phyloP scores from a whole-genome alignment of 2,797 vertebrate species.

The Tangara arthus region DNA sequence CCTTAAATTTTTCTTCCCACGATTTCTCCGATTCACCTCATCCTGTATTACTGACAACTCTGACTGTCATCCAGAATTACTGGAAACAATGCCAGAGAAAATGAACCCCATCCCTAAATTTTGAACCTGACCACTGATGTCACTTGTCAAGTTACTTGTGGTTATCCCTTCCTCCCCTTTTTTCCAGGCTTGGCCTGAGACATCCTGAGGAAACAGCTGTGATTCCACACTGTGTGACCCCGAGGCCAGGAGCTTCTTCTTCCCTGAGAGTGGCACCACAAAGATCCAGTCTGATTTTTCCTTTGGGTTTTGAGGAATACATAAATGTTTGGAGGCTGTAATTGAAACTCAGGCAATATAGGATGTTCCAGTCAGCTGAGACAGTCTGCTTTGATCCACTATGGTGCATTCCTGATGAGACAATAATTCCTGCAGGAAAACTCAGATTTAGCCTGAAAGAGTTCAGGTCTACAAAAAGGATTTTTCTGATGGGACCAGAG shows the following conservation, averaged over 20 bases:
- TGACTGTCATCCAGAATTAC: not conserved
- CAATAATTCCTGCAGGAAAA: not conserved
- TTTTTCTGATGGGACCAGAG: not conserved
- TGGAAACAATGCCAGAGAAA: not conserved
- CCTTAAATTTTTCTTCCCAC: not conserved
- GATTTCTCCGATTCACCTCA: not conserved
- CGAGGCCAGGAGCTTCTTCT: fast-evolving
- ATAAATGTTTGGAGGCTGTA: not conserved
- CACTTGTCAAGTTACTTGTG: not conserved
- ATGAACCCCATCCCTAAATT: not conserved
- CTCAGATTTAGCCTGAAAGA: not conserved
- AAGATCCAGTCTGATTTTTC: not conserved
- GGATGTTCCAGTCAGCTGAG: not conserved
- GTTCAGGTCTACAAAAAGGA: not conserved
- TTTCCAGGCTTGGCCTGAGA: not conserved
- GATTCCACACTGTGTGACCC: not conserved
- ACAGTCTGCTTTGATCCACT: not conserved
- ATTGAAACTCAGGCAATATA: not conserved
- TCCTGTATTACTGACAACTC: not conserved
- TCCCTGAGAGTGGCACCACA: not conserved
- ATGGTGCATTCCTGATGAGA: not conserved
- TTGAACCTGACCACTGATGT: not conserved
- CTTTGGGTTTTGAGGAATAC: not conserved
- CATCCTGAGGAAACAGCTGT: not conserved
- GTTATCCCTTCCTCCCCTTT: not conserved